Percentiles rank a stretch among this genome's conserved stretches.
These are phyloP conservation scores for Cryptoleucopteryx plumbea DNA, from an alignment of 2,113 vertebrate genomes.

Conservation along the genomic window DNA sequence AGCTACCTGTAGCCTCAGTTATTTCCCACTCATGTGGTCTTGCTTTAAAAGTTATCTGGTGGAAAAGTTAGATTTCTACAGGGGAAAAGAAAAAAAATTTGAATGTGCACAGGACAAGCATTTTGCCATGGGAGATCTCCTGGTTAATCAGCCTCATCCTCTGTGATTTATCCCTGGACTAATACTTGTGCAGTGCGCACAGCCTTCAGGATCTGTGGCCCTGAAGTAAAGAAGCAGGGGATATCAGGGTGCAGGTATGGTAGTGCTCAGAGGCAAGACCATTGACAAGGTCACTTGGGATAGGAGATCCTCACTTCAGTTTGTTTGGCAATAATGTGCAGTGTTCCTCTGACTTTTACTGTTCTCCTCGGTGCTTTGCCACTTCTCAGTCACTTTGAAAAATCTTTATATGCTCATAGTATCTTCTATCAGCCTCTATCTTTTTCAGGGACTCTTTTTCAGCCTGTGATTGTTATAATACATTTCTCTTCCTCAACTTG, in stretches of 20 bases:
- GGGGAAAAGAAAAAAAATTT: too few relatives aligned
- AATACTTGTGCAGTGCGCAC: rapidly evolving
- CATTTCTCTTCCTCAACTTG: not conserved
- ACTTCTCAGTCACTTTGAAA: not conserved
- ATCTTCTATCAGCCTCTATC: not conserved
- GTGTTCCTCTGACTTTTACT: not conserved
- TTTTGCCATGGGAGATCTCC: not conserved
- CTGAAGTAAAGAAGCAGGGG: not conserved
- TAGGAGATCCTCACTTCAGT: not conserved
- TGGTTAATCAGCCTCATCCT: not conserved
- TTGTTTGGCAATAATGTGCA: not conserved
- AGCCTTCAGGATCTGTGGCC: not conserved
- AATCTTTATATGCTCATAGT: not conserved
- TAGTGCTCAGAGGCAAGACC: not conserved
- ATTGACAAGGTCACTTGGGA: not conserved
- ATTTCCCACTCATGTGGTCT: not conserved
- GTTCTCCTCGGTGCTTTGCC: not conserved
- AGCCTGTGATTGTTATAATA: not conserved
- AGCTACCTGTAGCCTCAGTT: not conserved
- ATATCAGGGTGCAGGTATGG: not conserved
- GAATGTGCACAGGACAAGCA: not conserved
- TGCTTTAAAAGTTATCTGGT: not conserved
- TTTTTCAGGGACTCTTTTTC: not conserved
- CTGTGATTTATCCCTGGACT: not conserved
- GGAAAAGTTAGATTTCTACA: not conserved